Evolutionary conservation across 2,888 invertebrate species (phyloP), one percentile per base, ranked within the genome.

Genomic region (Drosophila paucipuncta): DNA sequence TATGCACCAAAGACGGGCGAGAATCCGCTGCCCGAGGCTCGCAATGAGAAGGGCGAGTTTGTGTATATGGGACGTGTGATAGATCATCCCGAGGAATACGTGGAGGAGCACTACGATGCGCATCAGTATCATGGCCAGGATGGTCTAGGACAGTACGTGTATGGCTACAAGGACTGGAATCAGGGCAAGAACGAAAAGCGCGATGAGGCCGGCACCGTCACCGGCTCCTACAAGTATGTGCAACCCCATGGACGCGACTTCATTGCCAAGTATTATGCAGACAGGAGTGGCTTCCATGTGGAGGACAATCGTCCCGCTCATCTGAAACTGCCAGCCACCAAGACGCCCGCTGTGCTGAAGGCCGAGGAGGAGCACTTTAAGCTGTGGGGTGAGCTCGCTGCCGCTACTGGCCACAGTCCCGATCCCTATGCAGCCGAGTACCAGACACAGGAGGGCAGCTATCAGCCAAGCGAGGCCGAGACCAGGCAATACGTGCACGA

Each of bases 261-360:
- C 67, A 59, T 93, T 69, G 93, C 93, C 72, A 92, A 95, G 74
- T 97, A 97, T 92, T 96, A 96, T 95, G 96, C 96, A 69, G 96
- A 96, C 91, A 95, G 95, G 77, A 94, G 95, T 77, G 97, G 97
- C n/a, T 97, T 97, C 94, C 96, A 97, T 93, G 96, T 96, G 76
- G 95, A 96, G 70, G 96, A 96, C 89, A 96, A 97, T 91, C 93
- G 96, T 4, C 96, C 96, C 18, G 95, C 95, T 83, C 94, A 95
- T 59, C 94, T 94, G 59, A 95, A 95, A 62, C 93, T 94, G 90
- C 96, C 95, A 0, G 95, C 95, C 16, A 95, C 95, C 76, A 96
- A 96, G 91, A 95, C 95, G 0, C 95, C 96, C 0, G 96, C 95
- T 73, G 96, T 97, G 5, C 94, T 94, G 69, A 95, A 95, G 22